Base-by-base conservation (phyloP, 1,140 invertebrate species). In the Drosophila nigrodunni region DNA sequence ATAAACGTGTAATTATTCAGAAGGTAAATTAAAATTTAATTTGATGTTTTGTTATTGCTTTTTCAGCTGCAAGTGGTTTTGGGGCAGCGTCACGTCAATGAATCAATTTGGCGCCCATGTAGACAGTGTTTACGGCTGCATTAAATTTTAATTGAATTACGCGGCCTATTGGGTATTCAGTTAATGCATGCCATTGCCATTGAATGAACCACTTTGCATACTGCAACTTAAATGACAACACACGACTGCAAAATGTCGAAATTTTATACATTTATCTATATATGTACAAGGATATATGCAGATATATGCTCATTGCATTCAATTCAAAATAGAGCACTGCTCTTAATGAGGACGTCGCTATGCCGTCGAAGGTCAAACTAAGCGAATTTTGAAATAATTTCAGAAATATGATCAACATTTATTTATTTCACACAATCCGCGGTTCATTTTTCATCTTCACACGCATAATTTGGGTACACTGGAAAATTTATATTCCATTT, bases 141-240 rank as follows among this genome's bases (percentile, higher is more conserved):
- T 82, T 77, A 75, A 73, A 69, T 70, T 87, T 82, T 82, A 77
- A 87, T 87, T 87, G 47, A 87, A 87, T 82, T 71, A 77, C 70
- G 55, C 66, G 74, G 18, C 49, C 47, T 57, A 65, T 70, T 80
- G 68, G 47, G 46, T 65, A 41, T 59, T 52, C 65, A 65, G 41
- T 80, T 80, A 77, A 72, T 81, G 69, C 64, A 49, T 70, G 57
- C 34, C 34, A 55, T 60, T 72, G 52, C 57, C 39, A 21, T 62
- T 55, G 37, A 66, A 34, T 43, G 52, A 13, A 41, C 30, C 41
- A 70, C 15, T 64, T 47, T 35, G 43, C 37, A 18, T 30, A 15
- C 8, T 39, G 18, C 34, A 35, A 55, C n/a, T 18, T 39, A 37
- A 46, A 35, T 43, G n/a, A 37, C 47, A 47, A 55, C 13, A 57